Base-by-base conservation (phyloP, 1,140 invertebrate genomes). In the Meloidogyne floridensis region DNA sequence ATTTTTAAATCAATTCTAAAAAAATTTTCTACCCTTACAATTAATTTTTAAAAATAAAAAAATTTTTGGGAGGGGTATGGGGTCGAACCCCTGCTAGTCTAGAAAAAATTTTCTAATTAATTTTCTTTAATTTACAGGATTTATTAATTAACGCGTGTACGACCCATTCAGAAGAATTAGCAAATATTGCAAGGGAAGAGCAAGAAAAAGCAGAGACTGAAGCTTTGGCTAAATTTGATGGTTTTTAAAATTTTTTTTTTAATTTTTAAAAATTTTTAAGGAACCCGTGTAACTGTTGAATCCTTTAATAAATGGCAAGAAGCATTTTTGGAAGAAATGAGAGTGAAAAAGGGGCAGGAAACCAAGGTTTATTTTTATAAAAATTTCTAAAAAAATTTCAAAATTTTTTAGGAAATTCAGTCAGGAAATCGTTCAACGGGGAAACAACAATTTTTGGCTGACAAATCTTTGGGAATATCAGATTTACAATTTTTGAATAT, bases 211-310 rank as follows among this genome's bases (percentile, higher is more conserved):
- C 18, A 3, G 80, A 81, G 32, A 56, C n/a, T 13, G 72, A 77
- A 10, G 65, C 75, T 3, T 43, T 20, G 80, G 80, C 72, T 47
- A 75, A 69, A 79, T 79, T 79, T 18, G 77, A 79, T n/a, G 77
- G 77, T 71, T 69, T 65, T 71, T 78, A 10, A n/a, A n/a, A 32
- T 32, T 32, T 32, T 32, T 18, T 43, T 20, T 20, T 15, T 20
- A 59, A 78, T 71, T 20, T n/a, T 15, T 56, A 59, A 78, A 78
- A 32, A 51, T n/a, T 54, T 70, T 82, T 81, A 54, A 83, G 81
- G 79, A 20, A 81, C 65, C n/a, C 65, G 81, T 18, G 81, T 82
- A 10, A 81, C 81, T 3, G 81, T 82, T 32, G 81, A 82, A 75
- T 51, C 72, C 9, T 82, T 82, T 54, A 74, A 74, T 32, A 81